Base-by-base conservation (phyloP, 2,113 vertebrate genomes). In the Otolemur garnettii region DNA sequence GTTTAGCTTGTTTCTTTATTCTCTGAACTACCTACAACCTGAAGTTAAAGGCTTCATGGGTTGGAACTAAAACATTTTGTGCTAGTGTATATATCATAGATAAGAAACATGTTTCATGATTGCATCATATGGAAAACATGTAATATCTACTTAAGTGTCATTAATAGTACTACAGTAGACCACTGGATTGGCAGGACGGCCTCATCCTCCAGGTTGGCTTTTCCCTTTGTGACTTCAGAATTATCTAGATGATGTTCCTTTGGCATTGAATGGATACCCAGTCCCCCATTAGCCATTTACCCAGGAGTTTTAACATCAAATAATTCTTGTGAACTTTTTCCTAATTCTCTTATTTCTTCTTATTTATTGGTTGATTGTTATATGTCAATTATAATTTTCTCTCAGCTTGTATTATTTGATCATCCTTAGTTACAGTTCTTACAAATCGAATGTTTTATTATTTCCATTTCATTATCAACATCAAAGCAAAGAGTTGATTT, bases 401-500 rank as follows among this genome's bases (percentile, higher is more conserved):
- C 30, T 88, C 33, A 35, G n/a, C 45, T 60, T 94, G 33, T 96
- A 50, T 62, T 82, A 55, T 87, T 87, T 77, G 71, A 35, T 68
- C 45, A 89, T 93, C 28, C 33, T 92, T 83, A 93, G 87, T 62
- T 24, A 86, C 6, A 87, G 71, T 86, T 94, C 69, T 95, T 89
- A 96, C 55, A 92, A 38, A 33, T 72, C 93, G 68, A 87, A 64
- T 90, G 9, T 42, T 80, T 80, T 38, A 33, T 78, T 87, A 75
- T 80, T 79, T 90, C 72, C 24, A 82, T 80, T 95, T 85, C 80
- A 45, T 80, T 87, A 72, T 64, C 9, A 90, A 28, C n/a, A 74
- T 83, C 74, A 90, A 72, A 93, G 10, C 90, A 84, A 84, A 55
- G 30, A 92, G 21, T 53, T 94, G 50, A n/a, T 83, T 97, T 88